These are phyloP conservation scores for Thumatha senex DNA, from an alignment of 2,888 invertebrate species.

Conservation along the genomic window DNA sequence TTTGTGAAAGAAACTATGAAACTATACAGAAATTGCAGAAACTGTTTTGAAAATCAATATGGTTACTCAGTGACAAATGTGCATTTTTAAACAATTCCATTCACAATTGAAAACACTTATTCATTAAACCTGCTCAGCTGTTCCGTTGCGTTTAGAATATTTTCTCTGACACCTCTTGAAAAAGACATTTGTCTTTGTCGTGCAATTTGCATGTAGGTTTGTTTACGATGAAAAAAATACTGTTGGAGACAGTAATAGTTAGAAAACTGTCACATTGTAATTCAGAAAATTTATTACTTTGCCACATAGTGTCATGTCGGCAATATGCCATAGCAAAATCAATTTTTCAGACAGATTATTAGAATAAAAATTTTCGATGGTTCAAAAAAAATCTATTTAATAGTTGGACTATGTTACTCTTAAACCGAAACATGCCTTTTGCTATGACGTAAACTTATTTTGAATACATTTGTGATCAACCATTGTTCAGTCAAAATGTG, in stretches of 20 bases:
- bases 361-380: not conserved
- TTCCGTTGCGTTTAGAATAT: conserved; percentile 19
- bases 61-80: not conserved
- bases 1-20: no score
- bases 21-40: not conserved
- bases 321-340: not conserved
- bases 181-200: conserved; percentile 25
- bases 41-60: not conserved
- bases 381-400: not conserved
- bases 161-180: conserved; percentile 25
- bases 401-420: no score
- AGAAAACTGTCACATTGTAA: conserved; percentile 11
- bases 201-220: conserved; percentile 29
- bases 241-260: conserved; percentile 18
- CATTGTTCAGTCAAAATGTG: conserved; percentile 32
- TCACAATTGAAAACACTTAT: conserved; percentile 26
- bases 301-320: conserved; percentile 8
- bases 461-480: conserved; percentile 25
- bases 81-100: conserved; percentile 14
- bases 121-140: conserved; percentile 31
- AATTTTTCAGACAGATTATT: not conserved
- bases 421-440: conserved; percentile 10
- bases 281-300: conserved; percentile 15
- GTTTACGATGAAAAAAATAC: conserved; percentile 24
- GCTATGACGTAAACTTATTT: conserved; percentile 31